Percentiles rank a stretch among this genome's conserved stretches.
Conservation (phyloP, 2,888 invertebrate species). For the Ormyrus rosae region DNA sequence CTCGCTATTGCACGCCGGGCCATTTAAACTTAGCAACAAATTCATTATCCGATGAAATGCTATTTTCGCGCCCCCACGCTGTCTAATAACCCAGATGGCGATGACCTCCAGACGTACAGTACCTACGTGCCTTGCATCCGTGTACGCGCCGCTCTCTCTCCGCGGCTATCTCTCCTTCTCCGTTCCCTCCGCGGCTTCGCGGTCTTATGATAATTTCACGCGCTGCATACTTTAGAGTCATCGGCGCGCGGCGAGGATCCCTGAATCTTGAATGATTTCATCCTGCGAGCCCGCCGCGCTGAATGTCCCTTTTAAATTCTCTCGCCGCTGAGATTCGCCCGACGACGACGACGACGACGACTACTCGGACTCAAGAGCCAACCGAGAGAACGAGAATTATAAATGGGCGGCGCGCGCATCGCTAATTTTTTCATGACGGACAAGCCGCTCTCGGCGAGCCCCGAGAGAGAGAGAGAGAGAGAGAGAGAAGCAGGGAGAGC, state of each 20-base stretch:
- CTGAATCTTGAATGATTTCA: constrained; percentile 33
- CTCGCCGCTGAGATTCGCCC: too few species aligned
- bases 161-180: too few species aligned
- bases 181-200: neutral
- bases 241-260: neutral
- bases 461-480: too few species aligned
- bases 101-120: constrained; percentile 43
- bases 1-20: constrained; percentile 27
- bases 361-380: too few species aligned
- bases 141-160: neutral
- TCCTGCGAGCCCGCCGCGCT: neutral
- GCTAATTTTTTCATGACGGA: too few species aligned
- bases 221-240: constrained; percentile 31
- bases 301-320: too few species aligned
- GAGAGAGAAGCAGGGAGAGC: too few species aligned
- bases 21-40: constrained; percentile 57
- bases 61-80: constrained; percentile 52
- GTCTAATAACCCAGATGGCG: constrained; percentile 51
- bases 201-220: constrained; percentile 50
- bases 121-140: neutral
- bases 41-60: constrained; percentile 58
- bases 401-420: too few species aligned
- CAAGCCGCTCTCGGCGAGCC: too few species aligned
- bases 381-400: too few species aligned
- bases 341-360: too few species aligned